Percentiles rank a stretch among this genome's conserved stretches.
Conservation (phyloP, 2,888 invertebrate genomes). For the Diarsia brunnea region DNA sequence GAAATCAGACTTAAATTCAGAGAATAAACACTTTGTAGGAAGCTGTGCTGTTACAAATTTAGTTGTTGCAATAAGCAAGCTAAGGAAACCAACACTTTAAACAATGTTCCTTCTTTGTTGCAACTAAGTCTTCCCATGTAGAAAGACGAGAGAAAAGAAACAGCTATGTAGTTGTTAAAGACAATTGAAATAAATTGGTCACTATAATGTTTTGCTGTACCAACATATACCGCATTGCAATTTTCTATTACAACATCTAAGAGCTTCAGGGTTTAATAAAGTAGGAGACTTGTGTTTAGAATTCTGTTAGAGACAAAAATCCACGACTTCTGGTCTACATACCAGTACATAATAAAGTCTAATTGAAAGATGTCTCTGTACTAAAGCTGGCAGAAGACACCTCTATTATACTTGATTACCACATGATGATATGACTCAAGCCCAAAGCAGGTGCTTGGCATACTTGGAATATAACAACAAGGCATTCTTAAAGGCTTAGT, state of each 20-base stretch:
- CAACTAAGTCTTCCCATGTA: constrained; percentile 19
- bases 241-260: constrained; percentile 19
- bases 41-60: constrained; percentile 3
- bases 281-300: background rate
- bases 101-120: constrained; percentile 2
- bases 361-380: constrained; percentile 31
- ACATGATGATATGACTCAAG: constrained; percentile 55
- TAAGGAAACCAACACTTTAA: constrained; percentile 22
- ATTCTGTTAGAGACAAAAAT: background rate
- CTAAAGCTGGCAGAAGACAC: constrained; percentile 42
- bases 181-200: constrained; percentile 51
- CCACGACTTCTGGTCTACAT: background rate
- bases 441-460: constrained; percentile 58
- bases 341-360: background rate
- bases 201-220: constrained; percentile 28
- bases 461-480: constrained; percentile 50
- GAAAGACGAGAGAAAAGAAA: constrained; percentile 27
- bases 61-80: constrained; percentile 5
- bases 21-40: background rate
- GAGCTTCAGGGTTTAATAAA: background rate
- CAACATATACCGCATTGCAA: constrained; percentile 19
- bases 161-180: constrained; percentile 30
- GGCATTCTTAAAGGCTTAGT: constrained; percentile 49
- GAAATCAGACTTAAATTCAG: background rate
- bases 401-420: constrained; percentile 34